Evolutionary conservation across 2,113 vertebrate genomes (phyloP), one percentile per base, ranked within the genome.

Genomic region (Brevimyrus niger): DNA sequence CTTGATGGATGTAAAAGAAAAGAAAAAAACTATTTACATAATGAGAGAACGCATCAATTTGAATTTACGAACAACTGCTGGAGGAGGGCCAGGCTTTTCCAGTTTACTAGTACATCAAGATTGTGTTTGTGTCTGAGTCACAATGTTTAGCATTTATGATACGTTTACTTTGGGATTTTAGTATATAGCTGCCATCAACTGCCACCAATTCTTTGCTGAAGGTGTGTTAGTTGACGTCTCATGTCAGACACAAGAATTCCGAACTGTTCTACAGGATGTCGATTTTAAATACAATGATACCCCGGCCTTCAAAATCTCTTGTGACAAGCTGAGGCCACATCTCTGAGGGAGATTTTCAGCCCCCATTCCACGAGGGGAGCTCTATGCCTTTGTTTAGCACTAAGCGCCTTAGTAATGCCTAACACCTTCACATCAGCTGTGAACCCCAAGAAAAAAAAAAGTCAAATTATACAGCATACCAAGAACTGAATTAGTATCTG

Each of bases 401-500:
- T 7, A 48, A 89, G 55, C 21, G 31, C 65, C 61, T 87, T 55
- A 42, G 19, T 4, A 38, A 44, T 87, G n/a, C 17, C 58, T 55
- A 50, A 55, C 76, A 83, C 47, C 27, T 53, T 89, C 58, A 51
- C 23, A 87, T 27, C 51, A 89, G 38, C 50, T 53, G 17, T 55
- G 55, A 61, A 55, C 44, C 31, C 47, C 73, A 82, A 88, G 88
- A 80, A 87, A 87, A 87, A 87, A 86, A 27, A 51, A 4, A 5
- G 69, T 46, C 11, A 83, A 87, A 88, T 46, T 48, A 46, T 82
- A 83, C 89, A 58, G 38, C 21, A 88, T 82, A 58, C n/a, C 76
- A 58, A 61, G 48, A 87, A 89, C 61, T 88, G 89, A 90, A 93
- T 90, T 92, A 92, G 91, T 92, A 90, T 91, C 89, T 91, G 93